Evolutionary conservation across 2,888 invertebrate species (phyloP).

Genomic region (Aphodius sticticus): DNA sequence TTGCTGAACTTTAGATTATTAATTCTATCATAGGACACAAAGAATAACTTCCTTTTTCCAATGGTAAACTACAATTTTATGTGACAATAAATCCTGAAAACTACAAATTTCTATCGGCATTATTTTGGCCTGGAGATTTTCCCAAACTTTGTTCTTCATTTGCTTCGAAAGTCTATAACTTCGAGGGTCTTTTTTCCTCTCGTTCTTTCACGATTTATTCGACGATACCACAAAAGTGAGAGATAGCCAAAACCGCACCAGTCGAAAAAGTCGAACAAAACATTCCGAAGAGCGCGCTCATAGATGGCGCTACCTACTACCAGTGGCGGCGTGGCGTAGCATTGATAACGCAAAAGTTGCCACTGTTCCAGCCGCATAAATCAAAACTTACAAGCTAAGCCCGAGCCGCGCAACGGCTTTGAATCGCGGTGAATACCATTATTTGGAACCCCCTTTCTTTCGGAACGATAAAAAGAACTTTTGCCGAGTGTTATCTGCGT

Average conservation of each 20-base stretch:
- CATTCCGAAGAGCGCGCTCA: background rate
- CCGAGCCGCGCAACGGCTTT: background rate
- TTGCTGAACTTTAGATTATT: no score
- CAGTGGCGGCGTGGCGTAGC: background rate
- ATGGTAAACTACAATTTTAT: no score
- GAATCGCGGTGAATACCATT: background rate
- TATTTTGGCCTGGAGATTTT: no score
- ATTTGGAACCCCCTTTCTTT: background rate
- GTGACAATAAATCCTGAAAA: no score
- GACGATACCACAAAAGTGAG: no score
- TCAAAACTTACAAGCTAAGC: constrained; percentile 4
- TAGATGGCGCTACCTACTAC: background rate
- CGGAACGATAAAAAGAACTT: background rate
- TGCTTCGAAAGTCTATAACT: no score
- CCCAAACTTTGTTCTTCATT: no score
- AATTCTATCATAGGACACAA: no score
- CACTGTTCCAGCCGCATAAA: background rate
- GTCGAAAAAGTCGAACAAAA: background rate
- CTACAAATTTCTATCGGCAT: no score
- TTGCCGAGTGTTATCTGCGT: background rate
- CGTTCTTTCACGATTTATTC: no score
- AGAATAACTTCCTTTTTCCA: no score
- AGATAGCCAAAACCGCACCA: background rate
- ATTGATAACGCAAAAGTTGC: background rate
- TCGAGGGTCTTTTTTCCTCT: no score